Evolutionary conservation across 2,888 invertebrate genomes (phyloP), one percentile per base, ranked within the genome.

Genomic region (Azorinus chamasolen): DNA sequence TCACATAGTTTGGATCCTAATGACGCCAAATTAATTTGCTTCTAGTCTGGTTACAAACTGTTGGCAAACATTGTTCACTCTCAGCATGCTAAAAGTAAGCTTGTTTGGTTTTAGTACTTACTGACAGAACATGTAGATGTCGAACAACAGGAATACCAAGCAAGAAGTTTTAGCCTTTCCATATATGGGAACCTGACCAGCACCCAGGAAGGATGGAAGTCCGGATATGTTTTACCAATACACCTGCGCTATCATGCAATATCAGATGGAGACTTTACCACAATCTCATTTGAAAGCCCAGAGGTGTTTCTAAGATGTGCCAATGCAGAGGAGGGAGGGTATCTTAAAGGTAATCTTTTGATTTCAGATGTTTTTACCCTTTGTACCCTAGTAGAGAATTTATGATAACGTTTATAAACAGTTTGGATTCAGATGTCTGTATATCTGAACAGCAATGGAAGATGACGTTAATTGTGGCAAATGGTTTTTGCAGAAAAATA

Each of bases 201-300:
- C 1, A 24, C 22, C 50, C 54, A 50, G 10, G 69, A 64, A n/a
- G 48, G 24, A n/a, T 72, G 66, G 63, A 62, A 53, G 1, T 55
- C 68, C 25, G 63, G 75, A n/a, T 77, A 87, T 12, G 74, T 71
- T 4, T 45, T 89, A 6, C 90, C 89, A 20, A 73, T 89, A 37
- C 89, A 90, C 72, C 68, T 87, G 18, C 77, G 90, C 3, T 90
- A 89, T 61, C 90, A 89, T 64, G 64, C 62, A 55, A 82, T 87
- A n/a, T 58, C 45, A n/a, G 54, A 53, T 14, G 45, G 65, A 8
- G 64, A 72, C 6, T 66, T 71, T 51, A 74, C 54, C 5, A 64
- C 62, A 22, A 66, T 83, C 0, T 48, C 41, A 8, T 79, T 87
- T 24, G 53, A 39, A 14, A n/a, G 73, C 75, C 64, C 79, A 66